Evolutionary conservation across 1,140 invertebrate species (phyloP).

Genomic region (Sycophila sp.): DNA sequence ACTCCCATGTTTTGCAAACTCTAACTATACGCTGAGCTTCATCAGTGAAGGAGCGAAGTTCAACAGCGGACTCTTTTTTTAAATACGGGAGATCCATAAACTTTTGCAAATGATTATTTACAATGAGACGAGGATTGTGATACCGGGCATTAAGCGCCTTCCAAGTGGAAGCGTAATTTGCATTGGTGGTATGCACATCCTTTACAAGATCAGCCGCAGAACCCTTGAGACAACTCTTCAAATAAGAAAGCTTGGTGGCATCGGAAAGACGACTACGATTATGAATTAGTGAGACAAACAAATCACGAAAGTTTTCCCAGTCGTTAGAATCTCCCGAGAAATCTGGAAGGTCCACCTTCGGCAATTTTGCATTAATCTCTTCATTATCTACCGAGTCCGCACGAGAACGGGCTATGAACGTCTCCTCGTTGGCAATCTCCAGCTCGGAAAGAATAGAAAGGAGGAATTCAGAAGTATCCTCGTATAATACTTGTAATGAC

Average conservation of each 20-base stretch:
- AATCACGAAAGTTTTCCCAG: conserved; percentile 5
- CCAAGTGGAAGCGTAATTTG: conserved; percentile 15
- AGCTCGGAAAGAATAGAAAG: too few species aligned
- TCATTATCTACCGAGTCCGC: too few species aligned
- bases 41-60: background rate
- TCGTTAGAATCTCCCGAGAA: conserved; percentile 2
- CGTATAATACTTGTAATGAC: too few species aligned
- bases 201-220: conserved; percentile 7
- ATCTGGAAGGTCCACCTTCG: background rate
- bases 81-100: background rate
- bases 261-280: background rate
- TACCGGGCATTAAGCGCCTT: background rate
- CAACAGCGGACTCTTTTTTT: conserved; percentile 5
- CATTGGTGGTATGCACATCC: background rate
- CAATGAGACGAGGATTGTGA: conserved; percentile 6
- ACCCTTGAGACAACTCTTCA: background rate
- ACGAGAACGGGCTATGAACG: too few species aligned
- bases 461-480: too few species aligned
- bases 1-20: background rate
- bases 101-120: background rate
- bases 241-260: background rate
- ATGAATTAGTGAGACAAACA: background rate
- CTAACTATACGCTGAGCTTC: background rate
- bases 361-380: background rate
- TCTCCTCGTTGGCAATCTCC: too few species aligned